A percentile compares a stretch with the other conserved stretches of the same genome.
phyloP scores from a whole-genome alignment of 1,140 invertebrate genomes.

The Cherax quadricarinatus region DNA sequence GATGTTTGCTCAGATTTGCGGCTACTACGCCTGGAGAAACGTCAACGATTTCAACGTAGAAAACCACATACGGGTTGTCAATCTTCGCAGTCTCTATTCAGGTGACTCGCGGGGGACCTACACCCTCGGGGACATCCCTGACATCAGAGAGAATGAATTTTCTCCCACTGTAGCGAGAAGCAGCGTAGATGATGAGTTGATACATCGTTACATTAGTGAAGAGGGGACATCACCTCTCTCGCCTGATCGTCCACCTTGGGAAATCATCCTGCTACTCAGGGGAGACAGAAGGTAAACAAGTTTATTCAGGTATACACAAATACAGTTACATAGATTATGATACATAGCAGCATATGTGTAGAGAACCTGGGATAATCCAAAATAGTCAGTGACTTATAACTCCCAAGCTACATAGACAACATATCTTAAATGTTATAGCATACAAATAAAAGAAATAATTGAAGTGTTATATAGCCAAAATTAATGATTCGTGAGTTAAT shows the following conservation, averaged over 20 bases:
- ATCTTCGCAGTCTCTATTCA: neutral
- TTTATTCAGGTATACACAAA: too few relatives aligned
- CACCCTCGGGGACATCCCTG: neutral
- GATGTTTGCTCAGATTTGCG: constrained; percentile 53
- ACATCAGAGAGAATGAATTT: too few relatives aligned
- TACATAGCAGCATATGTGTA: too few relatives aligned
- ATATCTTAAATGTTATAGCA: too few relatives aligned
- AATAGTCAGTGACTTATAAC: too few relatives aligned
- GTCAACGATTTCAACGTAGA: constrained; percentile 53
- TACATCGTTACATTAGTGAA: constrained; percentile 44
- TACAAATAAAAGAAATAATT: too few relatives aligned
- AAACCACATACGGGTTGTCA: constrained; percentile 47
- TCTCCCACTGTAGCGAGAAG: neutral
- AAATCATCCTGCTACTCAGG: constrained; percentile 55
- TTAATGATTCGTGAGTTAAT: too few relatives aligned
- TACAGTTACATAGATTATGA: too few relatives aligned
- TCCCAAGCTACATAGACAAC: too few relatives aligned
- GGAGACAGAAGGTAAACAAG: constrained; percentile 54
- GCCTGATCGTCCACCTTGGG: constrained; percentile 53
- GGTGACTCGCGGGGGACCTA: neutral
- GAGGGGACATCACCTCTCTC: constrained; percentile 24
- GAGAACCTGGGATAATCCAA: too few relatives aligned
- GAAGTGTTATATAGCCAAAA: too few relatives aligned
- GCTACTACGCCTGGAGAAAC: constrained; percentile 66
- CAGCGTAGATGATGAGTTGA: constrained; percentile 19